phyloP scores from a whole-genome alignment of 2,888 invertebrate species.

The Odontocolon sp. region DNA sequence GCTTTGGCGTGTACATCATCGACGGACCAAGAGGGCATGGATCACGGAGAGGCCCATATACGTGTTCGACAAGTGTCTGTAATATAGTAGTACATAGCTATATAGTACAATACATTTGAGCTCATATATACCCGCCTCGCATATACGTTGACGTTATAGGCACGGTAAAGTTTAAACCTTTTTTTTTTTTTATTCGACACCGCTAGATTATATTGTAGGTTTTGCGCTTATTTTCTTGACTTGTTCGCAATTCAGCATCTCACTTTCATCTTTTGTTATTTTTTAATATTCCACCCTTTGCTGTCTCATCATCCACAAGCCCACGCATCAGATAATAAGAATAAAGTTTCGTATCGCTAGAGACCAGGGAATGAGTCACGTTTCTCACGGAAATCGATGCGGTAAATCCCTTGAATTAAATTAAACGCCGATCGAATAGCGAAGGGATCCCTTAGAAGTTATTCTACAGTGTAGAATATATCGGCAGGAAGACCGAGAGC shows the following conservation, averaged over 20 bases:
- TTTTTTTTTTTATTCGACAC: too few species aligned
- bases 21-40: constrained; percentile 35
- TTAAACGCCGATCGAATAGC: neutral
- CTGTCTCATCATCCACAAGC: constrained; percentile 23
- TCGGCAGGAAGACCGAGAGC: constrained; percentile 32
- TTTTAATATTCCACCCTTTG: neutral
- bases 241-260: too few species aligned
- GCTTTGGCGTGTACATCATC: constrained; percentile 60
- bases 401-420: constrained; percentile 6
- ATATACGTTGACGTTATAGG: too few species aligned
- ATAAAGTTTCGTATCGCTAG: constrained; percentile 22
- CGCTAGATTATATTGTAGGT: too few species aligned
- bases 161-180: too few species aligned
- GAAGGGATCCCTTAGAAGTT: too few species aligned
- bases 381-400: constrained; percentile 20
- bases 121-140: too few species aligned
- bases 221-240: too few species aligned
- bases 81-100: constrained; percentile 4
- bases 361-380: too few species aligned
- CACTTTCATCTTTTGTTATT: too few species aligned
- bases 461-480: neutral
- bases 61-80: constrained; percentile 53
- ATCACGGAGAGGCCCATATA: constrained; percentile 38
- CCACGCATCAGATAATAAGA: constrained; percentile 30
- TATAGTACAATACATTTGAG: too few species aligned